Evolutionary conservation across 1,140 invertebrate genomes (phyloP), one percentile per base, ranked within the genome.

Genomic region (Parapsyche elsis): DNA sequence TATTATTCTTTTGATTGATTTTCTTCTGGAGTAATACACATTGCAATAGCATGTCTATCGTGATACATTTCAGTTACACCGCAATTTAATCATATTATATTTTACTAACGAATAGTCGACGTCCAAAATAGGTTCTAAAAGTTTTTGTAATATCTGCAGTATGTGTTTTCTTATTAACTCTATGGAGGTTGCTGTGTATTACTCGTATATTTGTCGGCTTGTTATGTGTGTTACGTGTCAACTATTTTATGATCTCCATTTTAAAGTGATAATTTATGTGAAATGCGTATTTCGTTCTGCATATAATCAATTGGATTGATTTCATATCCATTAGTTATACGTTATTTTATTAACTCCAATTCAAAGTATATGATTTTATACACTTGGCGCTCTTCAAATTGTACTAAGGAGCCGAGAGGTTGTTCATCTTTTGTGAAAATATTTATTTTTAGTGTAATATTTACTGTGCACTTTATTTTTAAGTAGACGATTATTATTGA

Each of bases 191-290:
- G 49, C 57, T 71, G 78, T 73, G 49, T 57, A 26, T 73, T 59
- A 57, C 79, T 73, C 75, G 71, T 77, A 70, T 81, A 77, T 81
- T 64, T 71, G 53, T 78, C 57, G 80, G 76, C 78, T 81, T 81
- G 76, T 81, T 71, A 81, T 81, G 57, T 81, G 80, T 74, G 30
- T 81, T 81, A 44, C 71, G 53, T 44, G 71, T 76, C 30, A 76
- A 38, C 44, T 74, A 19, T 49, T 74, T 71, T 46, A 74, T 67
- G 64, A 67, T 67, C 64, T 67, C 64, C 64, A 67, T 67, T 26
- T 19, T 26, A 67, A 67, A 67, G 24, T 67, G 24, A 67, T 67
- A 26, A 67, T 24, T 26, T 26, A 23, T 67, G 21, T 67, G 64
- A 67, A 26, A 30, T 67, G 4, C 16, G 10, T 53, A 12, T 67